Evolutionary conservation across 37 sponge, comb jelly and placozoan species (phyloP), one percentile per base, ranked within the genome.

Genomic region (Sycon ciliatum): DNA sequence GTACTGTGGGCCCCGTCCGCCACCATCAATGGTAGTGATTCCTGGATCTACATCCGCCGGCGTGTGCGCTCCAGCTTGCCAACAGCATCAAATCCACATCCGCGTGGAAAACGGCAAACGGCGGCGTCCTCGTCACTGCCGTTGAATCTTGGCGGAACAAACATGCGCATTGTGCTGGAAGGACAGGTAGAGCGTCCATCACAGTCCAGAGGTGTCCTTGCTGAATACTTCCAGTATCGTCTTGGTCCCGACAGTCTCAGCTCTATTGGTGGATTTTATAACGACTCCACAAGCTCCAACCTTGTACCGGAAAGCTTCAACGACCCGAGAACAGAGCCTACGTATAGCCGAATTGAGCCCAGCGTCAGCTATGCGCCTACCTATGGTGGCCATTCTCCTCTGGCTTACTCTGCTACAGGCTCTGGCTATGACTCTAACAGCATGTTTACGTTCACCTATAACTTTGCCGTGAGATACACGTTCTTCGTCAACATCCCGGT

Each of bases 151-250:
- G n/a, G n/a, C n/a, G n/a, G n/a, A n/a, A n/a, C n/a, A n/a, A n/a
- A n/a, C n/a, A n/a, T n/a, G n/a, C n/a, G n/a, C n/a, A n/a, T n/a
- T n/a, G n/a, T n/a, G n/a, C n/a, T n/a, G n/a, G n/a, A n/a, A n/a
- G n/a, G n/a, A n/a, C n/a, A n/a, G n/a, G n/a, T n/a, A n/a, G n/a
- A n/a, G n/a, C n/a, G n/a, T n/a, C n/a, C n/a, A n/a, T n/a, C n/a
- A n/a, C n/a, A n/a, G n/a, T n/a, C n/a, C n/a, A n/a, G n/a, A n/a
- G 63, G 63, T 28, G 16, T 60, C 16, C 22, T 60, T 28, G 63
- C 63, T 9, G 63, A 60, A 18, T 60, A 60, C 32, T 60, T 60
- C 16, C 63, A 60, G 63, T 60, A 60, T 28, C 27, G 63, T 22
- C 7, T 60, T 11, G 11, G 22, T 22, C 7, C 63, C 7, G 16